phyloP scores from a whole-genome alignment of 2,888 invertebrate species.

The Caenorhabditis sulstoni region DNA sequence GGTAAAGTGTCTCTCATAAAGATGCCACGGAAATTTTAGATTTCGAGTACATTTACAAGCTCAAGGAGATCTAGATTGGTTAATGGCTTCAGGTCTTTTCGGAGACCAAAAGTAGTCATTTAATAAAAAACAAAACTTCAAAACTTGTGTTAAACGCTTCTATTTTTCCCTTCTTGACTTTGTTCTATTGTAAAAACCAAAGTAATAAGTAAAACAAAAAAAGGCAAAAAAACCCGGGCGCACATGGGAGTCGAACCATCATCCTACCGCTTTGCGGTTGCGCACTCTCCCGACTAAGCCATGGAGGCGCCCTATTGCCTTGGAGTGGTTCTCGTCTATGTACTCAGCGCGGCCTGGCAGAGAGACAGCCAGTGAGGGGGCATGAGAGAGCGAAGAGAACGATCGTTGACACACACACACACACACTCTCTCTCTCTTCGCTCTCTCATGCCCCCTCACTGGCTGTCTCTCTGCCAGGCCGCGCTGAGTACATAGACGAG shows the following conservation, averaged over 20 bases:
- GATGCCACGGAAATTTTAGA: slow-evolving; percentile 54
- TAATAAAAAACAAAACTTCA: slow-evolving; percentile 50
- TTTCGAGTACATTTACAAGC: slow-evolving; percentile 34
- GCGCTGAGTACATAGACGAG: no score
- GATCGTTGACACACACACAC: no score
- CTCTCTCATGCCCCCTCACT: no score
- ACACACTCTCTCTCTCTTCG: no score
- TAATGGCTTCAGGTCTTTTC: slow-evolving; percentile 53
- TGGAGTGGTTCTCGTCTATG: no score
- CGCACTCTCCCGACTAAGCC: slow-evolving; percentile 43
- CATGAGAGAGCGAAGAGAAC: no score
- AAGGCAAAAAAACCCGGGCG: no score
- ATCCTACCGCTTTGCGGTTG: slow-evolving; percentile 51
- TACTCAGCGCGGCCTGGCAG: no score
- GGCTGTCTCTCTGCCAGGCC: no score
- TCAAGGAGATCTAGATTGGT: slow-evolving; percentile 48
- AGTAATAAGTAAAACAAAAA: slow-evolving; percentile 57
- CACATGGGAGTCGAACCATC: slow-evolving; percentile 49
- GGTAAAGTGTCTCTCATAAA: slow-evolving; percentile 59
- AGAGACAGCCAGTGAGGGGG: no score
- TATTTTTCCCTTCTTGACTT: slow-evolving; percentile 55
- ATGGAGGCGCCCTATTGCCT: slow-evolving; percentile 36
- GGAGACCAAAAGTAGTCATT: slow-evolving; percentile 57
- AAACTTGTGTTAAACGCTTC: slow-evolving; percentile 46
- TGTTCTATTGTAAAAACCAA: slow-evolving; percentile 60